phyloP scores from a whole-genome alignment of 2,797 vertebrate genomes.

The Onychomys torridus region DNA sequence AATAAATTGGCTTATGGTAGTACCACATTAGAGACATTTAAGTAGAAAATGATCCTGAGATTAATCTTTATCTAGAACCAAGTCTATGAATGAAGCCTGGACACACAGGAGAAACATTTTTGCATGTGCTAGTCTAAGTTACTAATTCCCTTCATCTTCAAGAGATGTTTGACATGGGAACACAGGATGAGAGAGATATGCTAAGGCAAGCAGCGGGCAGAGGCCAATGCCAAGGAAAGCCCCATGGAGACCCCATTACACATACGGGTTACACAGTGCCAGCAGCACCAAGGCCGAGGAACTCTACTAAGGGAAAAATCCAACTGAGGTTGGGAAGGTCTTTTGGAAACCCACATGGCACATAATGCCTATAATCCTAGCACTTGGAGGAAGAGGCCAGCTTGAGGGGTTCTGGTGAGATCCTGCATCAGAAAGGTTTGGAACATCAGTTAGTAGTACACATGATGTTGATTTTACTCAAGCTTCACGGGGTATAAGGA shows the following conservation, averaged over 20 bases:
- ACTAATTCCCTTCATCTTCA: not conserved
- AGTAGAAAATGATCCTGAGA: constrained; percentile 21
- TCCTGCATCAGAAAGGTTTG: not conserved
- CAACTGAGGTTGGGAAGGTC: not conserved
- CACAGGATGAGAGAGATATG: not conserved
- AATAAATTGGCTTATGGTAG: not conserved
- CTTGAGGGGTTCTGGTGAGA: not conserved
- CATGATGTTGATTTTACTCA: not conserved
- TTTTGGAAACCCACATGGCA: not conserved
- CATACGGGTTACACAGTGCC: not conserved
- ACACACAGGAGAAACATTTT: not conserved
- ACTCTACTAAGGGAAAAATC: not conserved
- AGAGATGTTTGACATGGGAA: not conserved
- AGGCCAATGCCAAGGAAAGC: not conserved
- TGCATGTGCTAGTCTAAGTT: not conserved
- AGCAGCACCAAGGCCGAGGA: not conserved
- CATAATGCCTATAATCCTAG: not conserved
- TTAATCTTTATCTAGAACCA: not conserved
- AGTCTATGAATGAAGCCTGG: not conserved
- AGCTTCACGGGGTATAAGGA: not conserved
- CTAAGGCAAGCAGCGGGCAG: not conserved
- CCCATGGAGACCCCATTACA: not conserved
- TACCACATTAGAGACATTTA: not conserved
- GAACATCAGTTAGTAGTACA: not conserved
- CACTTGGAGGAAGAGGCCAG: not conserved